Base-by-base conservation (phyloP, 2,113 vertebrate genomes). In the Callorhinus ursinus region DNA sequence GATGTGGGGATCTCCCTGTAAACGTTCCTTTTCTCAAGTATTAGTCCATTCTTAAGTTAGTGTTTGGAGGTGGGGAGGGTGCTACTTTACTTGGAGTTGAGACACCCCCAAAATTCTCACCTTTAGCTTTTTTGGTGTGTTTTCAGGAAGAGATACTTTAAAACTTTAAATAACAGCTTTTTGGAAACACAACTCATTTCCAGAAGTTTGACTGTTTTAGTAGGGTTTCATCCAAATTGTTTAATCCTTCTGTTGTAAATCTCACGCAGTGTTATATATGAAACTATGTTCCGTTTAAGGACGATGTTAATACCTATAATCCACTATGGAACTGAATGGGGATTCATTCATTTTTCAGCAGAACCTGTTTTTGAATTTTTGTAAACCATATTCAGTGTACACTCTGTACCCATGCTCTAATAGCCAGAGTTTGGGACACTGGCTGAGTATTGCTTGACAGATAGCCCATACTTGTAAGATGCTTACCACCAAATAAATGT, bases 401-500 rank as follows among this genome's bases (percentile, higher is more conserved):
- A 67, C 92, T 96, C 93, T 97, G 87, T 97, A 92, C 55, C 80
- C 61, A 89, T 57, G 69, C 46, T 71, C 74, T 88, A 57, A 67
- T 3, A 92, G 92, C 74, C 72, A 86, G 87, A 85, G 39, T 96
- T 51, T 88, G 77, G 94, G 89, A 94, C 79, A 49, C 67, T 95
- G 93, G 91, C 81, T 72, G 55, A 80, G 42, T 61, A 71, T 4
- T 89, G 88, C 93, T 88, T 69, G 61, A 95, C 92, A 97, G 89
- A 69, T 3, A 91, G 94, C 79, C 74, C 80, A 1, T 92, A 90
- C 76, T 49, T 98, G 97, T 98, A 97, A 97, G 88, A 96, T 91
- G 94, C 90, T 97, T 95, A 89, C 93, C 46, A 82, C 96, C 96
- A 98, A 98, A 98, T 98, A 98, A 98, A 98, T 95, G 77, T 97